Percentiles rank a stretch among this genome's conserved stretches.
These are phyloP conservation scores for Hirtodrosophila duncani DNA, from an alignment of 2,888 invertebrate species.

Conservation along the genomic window DNA sequence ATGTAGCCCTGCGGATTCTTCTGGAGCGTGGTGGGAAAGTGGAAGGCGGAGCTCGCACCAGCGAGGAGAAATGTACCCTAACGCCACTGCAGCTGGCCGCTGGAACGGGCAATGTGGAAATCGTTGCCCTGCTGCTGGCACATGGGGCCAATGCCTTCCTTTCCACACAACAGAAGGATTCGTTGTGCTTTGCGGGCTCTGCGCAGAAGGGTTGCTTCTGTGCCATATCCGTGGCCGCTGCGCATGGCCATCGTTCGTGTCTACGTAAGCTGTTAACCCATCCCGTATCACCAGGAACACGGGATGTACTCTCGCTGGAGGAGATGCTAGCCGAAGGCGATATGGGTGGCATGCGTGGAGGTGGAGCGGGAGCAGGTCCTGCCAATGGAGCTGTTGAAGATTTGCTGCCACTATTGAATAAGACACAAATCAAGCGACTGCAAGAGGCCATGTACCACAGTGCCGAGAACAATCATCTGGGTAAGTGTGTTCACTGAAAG, in stretches of 20 bases:
- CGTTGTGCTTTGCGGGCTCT: slow-evolving; percentile 90
- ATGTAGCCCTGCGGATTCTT: slow-evolving; percentile 83
- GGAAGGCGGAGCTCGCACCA: slow-evolving; percentile 90
- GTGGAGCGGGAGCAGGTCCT: slow-evolving; percentile 79
- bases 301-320: slow-evolving; percentile 90
- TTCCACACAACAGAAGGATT: slow-evolving; percentile 89
- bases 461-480: slow-evolving; percentile 92
- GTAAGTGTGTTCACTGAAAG: no score
- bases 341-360: slow-evolving; percentile 52
- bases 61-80: slow-evolving; percentile 91
- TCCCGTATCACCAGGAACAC: slow-evolving; percentile 83
- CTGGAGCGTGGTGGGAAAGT: slow-evolving; percentile 90
- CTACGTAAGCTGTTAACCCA: slow-evolving; percentile 88
- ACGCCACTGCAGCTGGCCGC: slow-evolving; percentile 93
- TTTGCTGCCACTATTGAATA: slow-evolving; percentile 81
- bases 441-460: slow-evolving; percentile 97
- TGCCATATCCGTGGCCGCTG: slow-evolving; percentile 92
- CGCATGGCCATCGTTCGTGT: slow-evolving; percentile 89
- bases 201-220: slow-evolving; percentile 92
- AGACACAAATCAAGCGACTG: slow-evolving; percentile 89
- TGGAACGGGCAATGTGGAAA: slow-evolving; percentile 88
- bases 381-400: slow-evolving; percentile 62
- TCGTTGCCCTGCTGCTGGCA: slow-evolving; percentile 87
- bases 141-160: slow-evolving; percentile 94
- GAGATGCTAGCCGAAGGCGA: slow-evolving; percentile 94